These are phyloP conservation scores for Hemicrepidius hirtus DNA, from an alignment of 2,888 invertebrate species.

Conservation along the genomic window DNA sequence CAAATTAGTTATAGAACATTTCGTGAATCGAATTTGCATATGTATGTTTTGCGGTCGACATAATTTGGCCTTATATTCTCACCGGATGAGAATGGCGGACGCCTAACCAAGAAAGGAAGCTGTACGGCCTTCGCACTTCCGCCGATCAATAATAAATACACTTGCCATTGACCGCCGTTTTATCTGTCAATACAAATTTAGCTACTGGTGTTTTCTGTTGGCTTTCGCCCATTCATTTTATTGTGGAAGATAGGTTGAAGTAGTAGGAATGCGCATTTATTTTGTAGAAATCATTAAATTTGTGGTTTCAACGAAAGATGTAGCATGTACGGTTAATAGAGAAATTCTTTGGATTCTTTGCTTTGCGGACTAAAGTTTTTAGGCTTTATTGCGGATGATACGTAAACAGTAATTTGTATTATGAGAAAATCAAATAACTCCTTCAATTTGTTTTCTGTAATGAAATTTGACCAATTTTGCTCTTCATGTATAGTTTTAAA, in stretches of 20 bases:
- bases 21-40: not conserved
- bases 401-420: too few species aligned
- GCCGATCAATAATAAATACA: conserved; percentile 36
- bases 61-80: not conserved
- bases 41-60: not conserved
- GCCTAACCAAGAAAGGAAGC: conserved; percentile 30
- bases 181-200: conserved; percentile 28
- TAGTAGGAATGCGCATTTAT: conserved; percentile 17
- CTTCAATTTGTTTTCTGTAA: too few species aligned
- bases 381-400: too few species aligned
- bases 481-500: too few species aligned
- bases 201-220: conserved; percentile 29
- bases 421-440: too few species aligned
- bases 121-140: conserved; percentile 38
- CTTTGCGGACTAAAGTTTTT: not conserved
- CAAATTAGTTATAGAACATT: too few species aligned
- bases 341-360: conserved; percentile 23
- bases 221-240: conserved; percentile 24
- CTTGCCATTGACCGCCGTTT: conserved; percentile 38
- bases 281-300: conserved; percentile 29
- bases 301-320: conserved; percentile 22
- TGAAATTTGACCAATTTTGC: too few species aligned
- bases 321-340: conserved; percentile 15
- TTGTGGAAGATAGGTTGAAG: conserved; percentile 4
- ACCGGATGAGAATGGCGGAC: too few species aligned